Percentiles rank a stretch among this genome's conserved stretches.
phyloP scores from a whole-genome alignment of 2,888 invertebrate species.

The Pheosia tremula region DNA sequence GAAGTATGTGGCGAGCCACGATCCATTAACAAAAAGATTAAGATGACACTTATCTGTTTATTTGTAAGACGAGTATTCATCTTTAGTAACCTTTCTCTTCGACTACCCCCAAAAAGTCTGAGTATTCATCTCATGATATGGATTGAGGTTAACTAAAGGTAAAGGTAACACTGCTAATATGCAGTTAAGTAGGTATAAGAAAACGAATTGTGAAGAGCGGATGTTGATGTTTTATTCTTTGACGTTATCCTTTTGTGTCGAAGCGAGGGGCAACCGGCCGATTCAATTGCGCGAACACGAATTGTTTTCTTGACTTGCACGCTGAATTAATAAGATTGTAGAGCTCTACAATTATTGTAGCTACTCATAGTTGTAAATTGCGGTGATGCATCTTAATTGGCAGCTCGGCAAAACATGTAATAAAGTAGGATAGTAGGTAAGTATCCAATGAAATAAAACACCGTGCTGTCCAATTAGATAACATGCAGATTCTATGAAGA shows the following conservation, averaged over 20 bases:
- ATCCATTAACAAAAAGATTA: too few relatives aligned
- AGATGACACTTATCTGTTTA: too few relatives aligned
- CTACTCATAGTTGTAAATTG: constrained; percentile 7
- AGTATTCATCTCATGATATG: too few relatives aligned
- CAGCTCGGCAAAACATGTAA: neutral
- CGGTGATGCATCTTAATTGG: constrained; percentile 1
- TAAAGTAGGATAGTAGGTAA: neutral
- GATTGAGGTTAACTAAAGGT: too few relatives aligned
- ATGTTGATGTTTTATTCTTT: constrained; percentile 32
- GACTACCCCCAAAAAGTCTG: too few relatives aligned
- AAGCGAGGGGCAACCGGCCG: constrained; percentile 48
- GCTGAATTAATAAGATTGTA: constrained; percentile 63
- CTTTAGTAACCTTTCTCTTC: too few relatives aligned
- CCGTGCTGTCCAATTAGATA: neutral
- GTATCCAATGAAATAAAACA: neutral
- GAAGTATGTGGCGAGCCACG: too few relatives aligned
- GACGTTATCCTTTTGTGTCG: constrained; percentile 42
- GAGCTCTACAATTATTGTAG: constrained; percentile 39
- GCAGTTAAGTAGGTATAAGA: too few relatives aligned
- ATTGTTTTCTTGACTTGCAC: constrained; percentile 47
- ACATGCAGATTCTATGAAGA: neutral
- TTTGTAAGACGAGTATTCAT: too few relatives aligned
- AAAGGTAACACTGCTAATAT: too few relatives aligned
- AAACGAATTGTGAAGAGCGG: too few relatives aligned
- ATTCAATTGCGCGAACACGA: constrained; percentile 62